phyloP scores from a whole-genome alignment of 2,888 invertebrate species.

The Aphrophora alni region DNA sequence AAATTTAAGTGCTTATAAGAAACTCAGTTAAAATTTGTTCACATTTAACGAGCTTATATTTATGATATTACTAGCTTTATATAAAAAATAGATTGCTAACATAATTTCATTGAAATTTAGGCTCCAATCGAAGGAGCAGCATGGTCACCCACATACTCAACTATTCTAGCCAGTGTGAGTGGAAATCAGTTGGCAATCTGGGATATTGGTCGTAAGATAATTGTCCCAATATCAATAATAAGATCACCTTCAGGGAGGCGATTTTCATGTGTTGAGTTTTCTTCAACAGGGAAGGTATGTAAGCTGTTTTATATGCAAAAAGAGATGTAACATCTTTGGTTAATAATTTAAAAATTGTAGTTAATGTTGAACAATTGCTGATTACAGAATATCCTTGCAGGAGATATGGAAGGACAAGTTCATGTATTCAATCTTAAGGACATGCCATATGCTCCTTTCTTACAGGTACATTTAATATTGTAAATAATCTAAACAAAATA shows the following conservation, averaged over 20 bases:
- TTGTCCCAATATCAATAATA: conserved; percentile 38
- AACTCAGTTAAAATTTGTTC: no score
- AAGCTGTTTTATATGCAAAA: background rate
- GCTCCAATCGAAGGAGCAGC: conserved; percentile 62
- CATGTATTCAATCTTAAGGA: conserved; percentile 35
- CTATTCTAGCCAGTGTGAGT: conserved; percentile 72
- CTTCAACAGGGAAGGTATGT: conserved; percentile 39
- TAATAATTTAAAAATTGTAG: no score
- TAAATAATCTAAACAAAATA: no score
- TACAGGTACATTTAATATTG: conserved; percentile 33
- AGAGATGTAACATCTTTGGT: no score
- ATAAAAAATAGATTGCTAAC: background rate
- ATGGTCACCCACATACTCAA: conserved; percentile 79
- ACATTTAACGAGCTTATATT: no score
- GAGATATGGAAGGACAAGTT: conserved; percentile 35
- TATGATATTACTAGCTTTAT: no score
- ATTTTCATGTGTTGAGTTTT: conserved; percentile 33
- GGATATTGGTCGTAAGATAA: conserved; percentile 63
- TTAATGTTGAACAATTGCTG: no score
- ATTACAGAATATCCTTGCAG: conserved; percentile 37
- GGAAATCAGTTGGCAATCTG: conserved; percentile 74
- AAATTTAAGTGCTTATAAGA: no score
- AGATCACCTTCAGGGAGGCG: conserved; percentile 28
- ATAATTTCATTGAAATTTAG: conserved; percentile 49
- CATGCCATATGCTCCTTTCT: conserved; percentile 38